Base-by-base conservation (phyloP, 2,888 invertebrate species). In the Mythimna impura region DNA sequence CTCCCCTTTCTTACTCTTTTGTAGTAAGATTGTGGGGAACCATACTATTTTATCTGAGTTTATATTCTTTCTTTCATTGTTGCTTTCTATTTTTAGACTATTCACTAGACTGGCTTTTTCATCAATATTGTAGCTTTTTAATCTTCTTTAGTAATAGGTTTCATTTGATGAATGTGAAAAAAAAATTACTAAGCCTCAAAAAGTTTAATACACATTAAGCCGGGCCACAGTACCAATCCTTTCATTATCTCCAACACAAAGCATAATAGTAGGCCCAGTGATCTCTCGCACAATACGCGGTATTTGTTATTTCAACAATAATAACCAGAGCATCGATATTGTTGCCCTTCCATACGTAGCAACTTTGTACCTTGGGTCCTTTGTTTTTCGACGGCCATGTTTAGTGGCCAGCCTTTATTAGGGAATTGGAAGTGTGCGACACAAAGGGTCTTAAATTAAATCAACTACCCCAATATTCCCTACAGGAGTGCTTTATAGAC, bases 371-470 rank as follows among this genome's bases (percentile, higher is more conserved):
- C 88, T 85, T 82, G 81, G 85, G 84, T 89, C 89, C 91, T 88
- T 93, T 93, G 93, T 93, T 94, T 94, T 93, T 91, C 88, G 89
- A 76, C 86, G 81, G 85, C 85, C 87, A 87, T 90, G 88, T 91
- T 91, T 91, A 92, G 91, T 84, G 89, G 78, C 87, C 86, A 85
- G 88, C 92, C 90, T 94, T 93, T 94, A 93, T 94, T 93, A 91
- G 91, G 90, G 92, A 92, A 93, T 94, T 93, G 92, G 91, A 93
- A 93, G 91, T 93, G 92, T 90, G 91, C 91, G 91, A 89, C 92
- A 93, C 93, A 94, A 94, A 94, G 93, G 94, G 91, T 86, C 92
- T 92, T 92, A 93, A 94, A 94, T 94, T 94, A 93, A 95, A 95
- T 94, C 94, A 93, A 92, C 90, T 90, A 89, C 87, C 89, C 90